phyloP scores from a whole-genome alignment of 1,140 invertebrate species.

The Eriocheir sinensis region DNA sequence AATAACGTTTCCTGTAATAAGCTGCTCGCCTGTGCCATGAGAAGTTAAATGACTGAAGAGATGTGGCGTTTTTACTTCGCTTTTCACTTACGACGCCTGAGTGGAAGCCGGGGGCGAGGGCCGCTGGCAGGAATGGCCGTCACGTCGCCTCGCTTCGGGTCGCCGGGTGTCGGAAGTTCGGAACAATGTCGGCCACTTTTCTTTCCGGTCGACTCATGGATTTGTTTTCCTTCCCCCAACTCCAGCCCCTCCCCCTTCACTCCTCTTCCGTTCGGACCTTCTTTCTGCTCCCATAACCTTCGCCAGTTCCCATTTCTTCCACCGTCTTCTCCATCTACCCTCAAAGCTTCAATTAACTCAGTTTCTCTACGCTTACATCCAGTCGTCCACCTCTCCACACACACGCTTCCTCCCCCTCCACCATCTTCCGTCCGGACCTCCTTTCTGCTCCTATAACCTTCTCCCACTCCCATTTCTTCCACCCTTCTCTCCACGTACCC shows the following conservation, averaged over 20 bases:
- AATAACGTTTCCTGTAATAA: not conserved
- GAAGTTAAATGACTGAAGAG: not conserved
- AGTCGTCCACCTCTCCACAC: not conserved
- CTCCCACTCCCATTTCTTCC: not conserved
- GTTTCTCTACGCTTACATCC: not conserved
- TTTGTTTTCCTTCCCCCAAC: not conserved
- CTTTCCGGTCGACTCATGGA: slow-evolving; percentile 1
- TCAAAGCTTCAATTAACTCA: not conserved
- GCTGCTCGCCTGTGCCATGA: not conserved
- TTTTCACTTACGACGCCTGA: not conserved
- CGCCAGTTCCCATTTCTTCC: not conserved
- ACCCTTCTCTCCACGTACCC: not conserved
- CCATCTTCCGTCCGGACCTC: too few species aligned
- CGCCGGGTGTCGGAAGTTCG: slow-evolving; percentile 1
- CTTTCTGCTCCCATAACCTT: not conserved
- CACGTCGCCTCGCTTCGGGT: not conserved
- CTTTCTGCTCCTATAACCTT: not conserved
- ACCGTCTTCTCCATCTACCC: not conserved
- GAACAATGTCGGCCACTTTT: slow-evolving; percentile 14
- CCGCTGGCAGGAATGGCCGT: not conserved
- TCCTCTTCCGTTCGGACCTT: too few species aligned
- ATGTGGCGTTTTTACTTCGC: not conserved
- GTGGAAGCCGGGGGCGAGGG: not conserved
- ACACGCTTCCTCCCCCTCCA: too few species aligned
- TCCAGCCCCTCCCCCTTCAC: not conserved